phyloP scores from a whole-genome alignment of 64 coral and sea anemone genomes.

The Stylophora pistillata region DNA sequence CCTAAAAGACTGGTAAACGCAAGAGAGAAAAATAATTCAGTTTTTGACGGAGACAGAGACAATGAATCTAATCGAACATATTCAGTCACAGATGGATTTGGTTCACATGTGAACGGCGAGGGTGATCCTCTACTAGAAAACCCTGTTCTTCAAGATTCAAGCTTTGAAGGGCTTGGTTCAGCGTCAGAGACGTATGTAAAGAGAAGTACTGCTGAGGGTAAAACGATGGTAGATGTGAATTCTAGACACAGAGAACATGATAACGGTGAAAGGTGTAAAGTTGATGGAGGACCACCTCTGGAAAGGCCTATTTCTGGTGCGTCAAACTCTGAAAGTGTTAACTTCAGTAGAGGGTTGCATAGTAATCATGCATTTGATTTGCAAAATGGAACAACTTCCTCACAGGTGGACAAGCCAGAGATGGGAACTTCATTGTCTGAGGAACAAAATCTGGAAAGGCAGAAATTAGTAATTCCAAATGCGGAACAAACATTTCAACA shows the following conservation, averaged over 20 bases:
- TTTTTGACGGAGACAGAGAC: not conserved
- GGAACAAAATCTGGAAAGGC: not conserved
- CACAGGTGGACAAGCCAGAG: not conserved
- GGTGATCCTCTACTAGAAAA: not conserved
- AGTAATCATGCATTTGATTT: not conserved
- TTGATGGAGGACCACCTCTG: not conserved
- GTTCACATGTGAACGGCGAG: not conserved
- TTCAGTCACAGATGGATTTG: not conserved
- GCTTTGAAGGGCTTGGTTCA: too few relatives aligned
- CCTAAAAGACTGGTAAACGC: not conserved
- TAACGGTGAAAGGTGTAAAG: not conserved
- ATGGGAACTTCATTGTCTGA: not conserved
- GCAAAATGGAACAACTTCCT: not conserved
- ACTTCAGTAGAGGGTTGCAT: not conserved
- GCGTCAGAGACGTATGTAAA: too few relatives aligned
- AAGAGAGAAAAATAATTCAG: not conserved
- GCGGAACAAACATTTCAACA: not conserved
- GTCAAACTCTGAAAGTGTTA: not conserved
- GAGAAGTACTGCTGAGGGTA: not conserved
- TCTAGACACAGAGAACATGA: not conserved
- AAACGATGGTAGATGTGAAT: not conserved
- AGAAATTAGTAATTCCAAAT: not conserved
- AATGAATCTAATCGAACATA: not conserved
- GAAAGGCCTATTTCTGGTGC: not conserved
- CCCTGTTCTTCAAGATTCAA: too few relatives aligned